A percentile compares a stretch with the other conserved stretches of the same genome.
phyloP scores from a whole-genome alignment of 1,140 invertebrate species.

The Teleopsis dalmanni region DNA sequence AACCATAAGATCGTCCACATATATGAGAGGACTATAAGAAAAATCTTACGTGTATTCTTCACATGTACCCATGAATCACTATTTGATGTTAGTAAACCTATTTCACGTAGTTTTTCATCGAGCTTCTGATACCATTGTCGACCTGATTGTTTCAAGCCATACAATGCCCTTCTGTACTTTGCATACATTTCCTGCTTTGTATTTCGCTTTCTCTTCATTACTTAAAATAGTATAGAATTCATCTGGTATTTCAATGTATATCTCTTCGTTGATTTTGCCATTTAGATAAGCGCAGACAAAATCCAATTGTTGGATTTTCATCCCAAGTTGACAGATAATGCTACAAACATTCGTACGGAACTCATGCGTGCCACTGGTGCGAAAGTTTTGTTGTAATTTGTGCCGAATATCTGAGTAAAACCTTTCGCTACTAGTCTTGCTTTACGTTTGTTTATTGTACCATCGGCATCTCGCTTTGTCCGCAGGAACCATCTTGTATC shows the following conservation, averaged over 20 bases:
- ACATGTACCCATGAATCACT: conserved; percentile 1
- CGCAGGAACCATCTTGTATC: neutral
- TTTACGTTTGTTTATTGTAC: conserved; percentile 11
- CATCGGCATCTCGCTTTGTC: neutral
- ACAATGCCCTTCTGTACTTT: conserved; percentile 3
- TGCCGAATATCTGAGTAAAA: conserved; percentile 33
- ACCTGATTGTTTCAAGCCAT: too few relatives aligned
- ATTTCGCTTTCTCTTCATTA: neutral
- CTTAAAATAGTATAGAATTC: neutral
- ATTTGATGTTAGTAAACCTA: neutral
- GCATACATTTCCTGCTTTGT: conserved; percentile 1
- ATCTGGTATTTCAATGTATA: conserved; percentile 31
- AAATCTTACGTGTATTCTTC: neutral
- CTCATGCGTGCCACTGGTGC: conserved; percentile 32
- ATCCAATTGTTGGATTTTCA: conserved; percentile 29
- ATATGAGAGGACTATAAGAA: neutral
- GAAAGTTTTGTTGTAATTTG: conserved; percentile 42
- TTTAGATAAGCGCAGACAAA: conserved; percentile 42
- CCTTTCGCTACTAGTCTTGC: conserved; percentile 39
- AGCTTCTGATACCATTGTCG: conserved; percentile 1
- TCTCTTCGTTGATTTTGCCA: conserved; percentile 27
- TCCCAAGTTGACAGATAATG: conserved; percentile 18
- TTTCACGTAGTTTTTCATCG: neutral
- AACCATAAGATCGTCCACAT: neutral
- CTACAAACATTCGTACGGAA: conserved; percentile 31